Conservation (phyloP, 2,797 vertebrate genomes). For the Denticeps clupeoides region DNA sequence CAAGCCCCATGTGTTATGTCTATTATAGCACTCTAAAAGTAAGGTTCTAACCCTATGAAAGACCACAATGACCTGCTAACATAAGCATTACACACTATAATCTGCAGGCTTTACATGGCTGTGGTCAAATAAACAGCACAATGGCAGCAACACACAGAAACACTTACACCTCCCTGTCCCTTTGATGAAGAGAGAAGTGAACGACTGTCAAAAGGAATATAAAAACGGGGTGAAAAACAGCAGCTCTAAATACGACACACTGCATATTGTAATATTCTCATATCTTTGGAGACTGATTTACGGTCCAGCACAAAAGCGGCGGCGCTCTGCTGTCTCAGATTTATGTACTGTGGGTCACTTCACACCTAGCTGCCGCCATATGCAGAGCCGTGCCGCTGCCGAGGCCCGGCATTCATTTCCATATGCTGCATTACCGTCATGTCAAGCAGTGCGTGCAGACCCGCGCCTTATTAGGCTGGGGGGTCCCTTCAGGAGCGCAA, state of each 20-base stretch:
- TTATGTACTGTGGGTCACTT: constrained; percentile 35
- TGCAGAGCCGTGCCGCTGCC: constrained; percentile 41
- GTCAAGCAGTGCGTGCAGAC: constrained; percentile 35
- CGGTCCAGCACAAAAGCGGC: constrained; percentile 17
- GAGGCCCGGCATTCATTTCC: constrained; percentile 37
- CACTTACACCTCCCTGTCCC: constrained; percentile 1
- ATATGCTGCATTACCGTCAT: constrained; percentile 45
- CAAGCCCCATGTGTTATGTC: no score
- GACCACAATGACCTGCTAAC: no score
- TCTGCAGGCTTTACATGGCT: no score
- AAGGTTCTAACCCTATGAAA: no score
- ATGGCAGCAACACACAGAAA: no score
- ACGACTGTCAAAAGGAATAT: constrained; percentile 24
- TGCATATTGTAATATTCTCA: constrained; percentile 30
- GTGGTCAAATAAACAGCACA: no score
- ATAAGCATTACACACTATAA: no score
- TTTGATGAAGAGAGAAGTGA: constrained; percentile 31
- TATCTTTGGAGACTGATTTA: constrained; percentile 43
- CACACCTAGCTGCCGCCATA: constrained; percentile 35
- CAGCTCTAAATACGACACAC: constrained; percentile 5
- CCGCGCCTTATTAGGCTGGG: constrained; percentile 46
- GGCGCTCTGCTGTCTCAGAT: constrained; percentile 21
- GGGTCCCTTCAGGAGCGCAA: constrained; percentile 48
- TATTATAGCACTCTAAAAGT: no score
- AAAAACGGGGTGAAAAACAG: constrained; percentile 21